phyloP scores from a whole-genome alignment of 2,113 vertebrate species.

The Apodemus speciosus region DNA sequence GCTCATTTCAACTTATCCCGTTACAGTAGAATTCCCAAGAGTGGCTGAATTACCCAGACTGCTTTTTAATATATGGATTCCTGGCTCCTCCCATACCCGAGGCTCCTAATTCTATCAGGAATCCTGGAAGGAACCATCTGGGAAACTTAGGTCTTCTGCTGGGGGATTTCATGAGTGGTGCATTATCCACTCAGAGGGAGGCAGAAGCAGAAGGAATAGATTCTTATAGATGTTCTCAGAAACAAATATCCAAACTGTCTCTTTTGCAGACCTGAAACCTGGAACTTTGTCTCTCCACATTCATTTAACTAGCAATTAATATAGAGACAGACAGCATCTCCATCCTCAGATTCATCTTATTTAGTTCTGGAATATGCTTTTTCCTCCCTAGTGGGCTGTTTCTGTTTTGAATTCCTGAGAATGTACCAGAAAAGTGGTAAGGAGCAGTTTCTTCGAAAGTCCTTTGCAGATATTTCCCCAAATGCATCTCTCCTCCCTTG shows the following conservation, averaged over 20 bases:
- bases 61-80: background rate
- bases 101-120: background rate
- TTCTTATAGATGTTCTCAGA: background rate
- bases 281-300: background rate
- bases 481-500: background rate
- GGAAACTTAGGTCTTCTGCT: background rate
- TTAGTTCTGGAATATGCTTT: background rate
- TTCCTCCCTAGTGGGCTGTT: background rate
- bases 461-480: background rate
- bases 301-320: background rate
- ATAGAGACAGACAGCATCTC: background rate
- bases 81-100: background rate
- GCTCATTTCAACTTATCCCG: background rate
- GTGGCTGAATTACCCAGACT: background rate
- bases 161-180: background rate
- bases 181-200: background rate
- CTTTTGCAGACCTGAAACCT: slow-evolving; percentile 4
- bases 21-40: background rate
- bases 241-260: slow-evolving; percentile 2
- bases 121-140: background rate
- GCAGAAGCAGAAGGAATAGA: background rate
- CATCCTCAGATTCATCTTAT: background rate
- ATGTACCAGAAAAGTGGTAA: background rate
- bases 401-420: slow-evolving; percentile 36
- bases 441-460: background rate